These are phyloP conservation scores for Eurosta solidaginis DNA, from an alignment of 1,140 invertebrate genomes.

Conservation along the genomic window DNA sequence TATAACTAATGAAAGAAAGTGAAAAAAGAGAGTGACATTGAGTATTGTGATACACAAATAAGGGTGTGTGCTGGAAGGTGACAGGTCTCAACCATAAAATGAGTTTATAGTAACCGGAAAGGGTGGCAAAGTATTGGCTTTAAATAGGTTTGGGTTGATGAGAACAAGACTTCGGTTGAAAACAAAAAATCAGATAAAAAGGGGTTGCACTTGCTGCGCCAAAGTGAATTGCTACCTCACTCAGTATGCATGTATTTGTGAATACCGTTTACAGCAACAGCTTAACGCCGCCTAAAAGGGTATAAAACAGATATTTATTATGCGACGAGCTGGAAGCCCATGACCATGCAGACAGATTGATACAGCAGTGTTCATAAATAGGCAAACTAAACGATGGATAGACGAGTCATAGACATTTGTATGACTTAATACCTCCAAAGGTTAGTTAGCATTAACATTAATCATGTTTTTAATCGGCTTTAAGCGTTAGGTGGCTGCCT, in stretches of 20 bases:
- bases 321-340: neutral
- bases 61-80: neutral
- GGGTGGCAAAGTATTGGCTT: neutral
- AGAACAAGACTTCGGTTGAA: neutral
- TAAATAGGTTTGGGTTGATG: too few species aligned
- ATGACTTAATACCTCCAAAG: neutral
- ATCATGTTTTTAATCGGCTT: conserved; percentile 19
- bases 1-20: neutral
- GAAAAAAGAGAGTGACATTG: conserved; percentile 2
- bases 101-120: neutral
- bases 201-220: neutral
- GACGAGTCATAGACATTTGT: neutral
- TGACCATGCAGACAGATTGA: neutral
- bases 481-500: neutral
- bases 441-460: conserved; percentile 4
- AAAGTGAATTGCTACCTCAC: neutral
- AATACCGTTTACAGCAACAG: neutral
- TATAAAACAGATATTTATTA: neutral
- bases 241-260: too few species aligned
- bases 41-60: neutral
- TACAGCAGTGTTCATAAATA: neutral
- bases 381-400: neutral
- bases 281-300: conserved; percentile 5
- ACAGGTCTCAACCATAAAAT: neutral
- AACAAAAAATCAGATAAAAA: neutral